A percentile compares a stretch with the other conserved stretches of the same genome.
Evolutionary conservation across 92 coral and sea anemone species (phyloP).

Genomic region (Siderastrea siderea): DNA sequence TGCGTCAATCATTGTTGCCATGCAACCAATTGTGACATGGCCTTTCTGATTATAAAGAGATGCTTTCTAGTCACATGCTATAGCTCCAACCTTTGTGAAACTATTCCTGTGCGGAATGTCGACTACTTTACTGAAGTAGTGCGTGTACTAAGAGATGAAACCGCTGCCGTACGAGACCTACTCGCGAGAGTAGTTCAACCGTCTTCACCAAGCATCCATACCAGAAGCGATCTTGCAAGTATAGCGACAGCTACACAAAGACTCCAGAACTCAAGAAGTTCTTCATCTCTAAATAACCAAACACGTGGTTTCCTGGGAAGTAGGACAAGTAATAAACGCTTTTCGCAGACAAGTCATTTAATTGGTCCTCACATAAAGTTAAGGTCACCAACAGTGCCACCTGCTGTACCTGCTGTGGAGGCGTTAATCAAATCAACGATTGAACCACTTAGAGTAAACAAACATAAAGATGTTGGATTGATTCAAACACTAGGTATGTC

Average conservation of each 20-base stretch:
- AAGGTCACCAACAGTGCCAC: conserved; percentile 33
- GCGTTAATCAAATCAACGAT: conserved; percentile 55
- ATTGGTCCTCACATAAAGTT: background rate
- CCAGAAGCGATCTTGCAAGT: conserved; percentile 1
- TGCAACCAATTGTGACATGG: conserved; percentile 74
- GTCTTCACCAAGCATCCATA: conserved; percentile 26
- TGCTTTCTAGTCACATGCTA: conserved; percentile 84
- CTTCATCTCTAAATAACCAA: background rate
- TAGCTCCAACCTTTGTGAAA: conserved; percentile 61
- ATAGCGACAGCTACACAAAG: background rate
- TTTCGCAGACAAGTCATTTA: background rate
- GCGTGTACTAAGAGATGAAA: conserved; percentile 70
- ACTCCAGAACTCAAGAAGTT: background rate
- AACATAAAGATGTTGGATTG: conserved; percentile 39
- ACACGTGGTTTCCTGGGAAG: background rate
- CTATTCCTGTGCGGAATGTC: conserved; percentile 64
- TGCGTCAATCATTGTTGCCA: conserved; percentile 76
- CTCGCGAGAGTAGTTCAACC: conserved; percentile 77
- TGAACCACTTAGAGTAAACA: conserved; percentile 49
- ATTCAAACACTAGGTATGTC: conserved; percentile 83
- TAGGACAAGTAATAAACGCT: background rate
- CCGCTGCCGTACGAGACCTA: conserved; percentile 43
- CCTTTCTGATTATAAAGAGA: conserved; percentile 73
- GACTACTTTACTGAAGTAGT: conserved; percentile 71
- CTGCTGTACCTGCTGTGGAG: conserved; percentile 66